Percentiles rank a stretch among this genome's conserved stretches.
phyloP scores from a whole-genome alignment of 1,140 invertebrate species.

The Drosophila virilis region DNA sequence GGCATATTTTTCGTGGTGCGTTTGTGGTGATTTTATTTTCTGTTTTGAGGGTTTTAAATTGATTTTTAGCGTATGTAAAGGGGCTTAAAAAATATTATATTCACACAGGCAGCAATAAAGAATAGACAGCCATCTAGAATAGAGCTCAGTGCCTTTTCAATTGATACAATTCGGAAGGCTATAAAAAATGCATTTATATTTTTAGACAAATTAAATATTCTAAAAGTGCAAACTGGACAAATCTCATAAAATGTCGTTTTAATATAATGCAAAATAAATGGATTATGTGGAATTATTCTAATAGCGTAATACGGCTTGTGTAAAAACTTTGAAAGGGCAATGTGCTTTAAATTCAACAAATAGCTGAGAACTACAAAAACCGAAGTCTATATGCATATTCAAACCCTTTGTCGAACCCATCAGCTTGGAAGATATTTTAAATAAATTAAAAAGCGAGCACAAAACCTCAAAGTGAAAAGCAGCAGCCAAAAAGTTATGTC shows the following conservation, averaged over 20 bases:
- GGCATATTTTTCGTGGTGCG: slow-evolving; percentile 57
- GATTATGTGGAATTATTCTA: too few species aligned
- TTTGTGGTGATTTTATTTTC: slow-evolving; percentile 52
- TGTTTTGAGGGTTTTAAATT: slow-evolving; percentile 33
- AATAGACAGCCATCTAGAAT: slow-evolving; percentile 1
- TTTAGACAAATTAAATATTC: not conserved
- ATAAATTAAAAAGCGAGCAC: slow-evolving; percentile 62
- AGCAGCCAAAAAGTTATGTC: slow-evolving; percentile 68
- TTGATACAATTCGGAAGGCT: not conserved
- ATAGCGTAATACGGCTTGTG: too few species aligned
- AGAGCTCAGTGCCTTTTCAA: not conserved
- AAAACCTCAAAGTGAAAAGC: slow-evolving; percentile 61
- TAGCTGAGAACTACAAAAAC: not conserved
- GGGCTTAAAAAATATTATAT: slow-evolving; percentile 30
- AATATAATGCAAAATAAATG: too few species aligned
- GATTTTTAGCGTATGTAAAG: slow-evolving; percentile 41
- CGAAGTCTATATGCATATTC: slow-evolving; percentile 6
- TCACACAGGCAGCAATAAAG: slow-evolving; percentile 1
- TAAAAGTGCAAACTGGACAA: not conserved
- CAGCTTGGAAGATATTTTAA: slow-evolving; percentile 57
- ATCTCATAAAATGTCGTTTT: too few species aligned
- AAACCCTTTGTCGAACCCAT: slow-evolving; percentile 5
- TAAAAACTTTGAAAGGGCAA: not conserved
- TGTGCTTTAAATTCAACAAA: not conserved
- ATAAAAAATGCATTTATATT: not conserved